Base-by-base conservation (phyloP, 2,888 invertebrate genomes). In the Leptopterna dolabrata region DNA sequence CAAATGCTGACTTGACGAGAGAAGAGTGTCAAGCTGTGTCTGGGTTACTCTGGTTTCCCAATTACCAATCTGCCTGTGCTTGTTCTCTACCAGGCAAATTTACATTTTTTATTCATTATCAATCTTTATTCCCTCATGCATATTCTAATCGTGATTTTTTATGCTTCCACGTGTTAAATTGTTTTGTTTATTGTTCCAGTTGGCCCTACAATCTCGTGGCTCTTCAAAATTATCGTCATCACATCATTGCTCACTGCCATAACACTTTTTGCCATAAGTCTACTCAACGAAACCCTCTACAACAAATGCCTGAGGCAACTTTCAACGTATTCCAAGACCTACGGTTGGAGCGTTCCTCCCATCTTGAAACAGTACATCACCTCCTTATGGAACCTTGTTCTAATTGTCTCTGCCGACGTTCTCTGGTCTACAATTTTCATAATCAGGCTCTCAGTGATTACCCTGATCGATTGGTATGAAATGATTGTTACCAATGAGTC, bases 201-300 rank as follows among this genome's bases (percentile, higher is more conserved):
- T 45, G 81, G 81, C 19, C 1, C 30, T n/a, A 29, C 51, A 11
- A n/a, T 81, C 24, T 29, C 30, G 3, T 81, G 30, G 55, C 29
- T 81, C 30, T 11, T 81, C 29, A 47, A 30, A 27, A 16, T 47
- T 0, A 27, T 81, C 55, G 29, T 51, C 30, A 27, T 81, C 27
- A 30, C 81, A 29, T 81, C 55, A 13, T 6, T 51, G 16, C 51
- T 55, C 47, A 19, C 29, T 27, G 45, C 55, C 3, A n/a, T 78
- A 27, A 27, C 30, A 0, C 81, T 81, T 0, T 51, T 51, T 27
- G 16, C 19, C 27, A 19, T 81, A 19, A 51, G 81, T 51, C 1
- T 81, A 51, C 47, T 81, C 16, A 29, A 81, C 55, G 83, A 83
- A 24, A 19, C 41, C 14, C 24, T 63, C 43, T 83, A 83, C 70